A percentile compares a stretch with the other conserved stretches of the same genome.
phyloP scores from a whole-genome alignment of 2,888 invertebrate species.

The Zaprionus obscuricornis region DNA sequence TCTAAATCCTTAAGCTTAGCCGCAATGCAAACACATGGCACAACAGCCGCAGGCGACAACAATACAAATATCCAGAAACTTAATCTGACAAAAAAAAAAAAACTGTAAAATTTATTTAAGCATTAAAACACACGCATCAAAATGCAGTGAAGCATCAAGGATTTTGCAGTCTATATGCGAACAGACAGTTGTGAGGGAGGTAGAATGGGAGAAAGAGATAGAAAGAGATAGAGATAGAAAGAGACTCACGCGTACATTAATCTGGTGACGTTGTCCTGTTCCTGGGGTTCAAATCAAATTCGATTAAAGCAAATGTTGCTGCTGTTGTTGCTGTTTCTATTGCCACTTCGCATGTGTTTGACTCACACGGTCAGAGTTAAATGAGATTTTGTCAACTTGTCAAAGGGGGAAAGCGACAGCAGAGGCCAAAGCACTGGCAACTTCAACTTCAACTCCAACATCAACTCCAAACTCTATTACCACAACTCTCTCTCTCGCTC shows the following conservation, averaged over 20 bases:
- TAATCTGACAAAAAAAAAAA: no score
- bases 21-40: no score
- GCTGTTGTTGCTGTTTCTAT: no score
- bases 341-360: constrained; percentile 21
- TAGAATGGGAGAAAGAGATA: no score
- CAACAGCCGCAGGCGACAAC: constrained; percentile 38
- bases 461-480: constrained; percentile 13
- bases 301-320: constrained; percentile 71
- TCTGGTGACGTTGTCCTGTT: constrained; percentile 35
- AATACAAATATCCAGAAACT: constrained; percentile 34
- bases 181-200: no score
- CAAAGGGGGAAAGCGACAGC: constrained; percentile 11
- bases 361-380: constrained; percentile 36
- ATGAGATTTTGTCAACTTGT: constrained; percentile 59
- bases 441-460: neutral
- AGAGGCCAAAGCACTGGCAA: no score
- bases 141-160: constrained; percentile 43
- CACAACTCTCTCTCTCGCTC: neutral
- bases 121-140: constrained; percentile 37
- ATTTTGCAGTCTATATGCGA: constrained; percentile 30
- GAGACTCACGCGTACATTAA: constrained; percentile 23
- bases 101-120: constrained; percentile 45
- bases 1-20: no score
- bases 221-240: neutral
- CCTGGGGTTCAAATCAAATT: constrained; percentile 79